Percentiles rank a stretch among this genome's conserved stretches.
phyloP scores from a whole-genome alignment of 2,888 invertebrate genomes.

The Coremacera marginata region DNA sequence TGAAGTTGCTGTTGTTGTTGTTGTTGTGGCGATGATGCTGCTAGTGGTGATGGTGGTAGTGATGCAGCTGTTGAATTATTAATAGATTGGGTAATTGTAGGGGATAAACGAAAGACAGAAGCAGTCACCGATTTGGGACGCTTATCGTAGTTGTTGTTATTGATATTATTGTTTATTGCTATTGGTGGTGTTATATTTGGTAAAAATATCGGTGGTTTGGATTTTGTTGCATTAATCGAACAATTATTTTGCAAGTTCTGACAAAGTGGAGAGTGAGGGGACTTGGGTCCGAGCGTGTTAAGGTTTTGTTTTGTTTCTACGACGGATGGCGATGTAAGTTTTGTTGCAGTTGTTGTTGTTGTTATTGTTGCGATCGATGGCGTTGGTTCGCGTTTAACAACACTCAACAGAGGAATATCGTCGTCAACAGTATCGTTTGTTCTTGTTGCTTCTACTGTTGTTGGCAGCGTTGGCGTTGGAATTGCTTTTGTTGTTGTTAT shows the following conservation, averaged over 20 bases:
- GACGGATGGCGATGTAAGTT: slow-evolving; percentile 33
- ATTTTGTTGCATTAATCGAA: slow-evolving; percentile 34
- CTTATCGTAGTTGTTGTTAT: slow-evolving; percentile 41
- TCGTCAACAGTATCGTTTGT: slow-evolving; percentile 34
- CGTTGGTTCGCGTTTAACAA: slow-evolving; percentile 45
- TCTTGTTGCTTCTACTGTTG: slow-evolving; percentile 43
- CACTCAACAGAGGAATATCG: neutral
- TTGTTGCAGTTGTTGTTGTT: slow-evolving; percentile 32
- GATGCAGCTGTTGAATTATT: neutral
- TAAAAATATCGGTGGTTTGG: neutral
- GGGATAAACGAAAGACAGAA: slow-evolving; percentile 60
- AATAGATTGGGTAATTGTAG: neutral
- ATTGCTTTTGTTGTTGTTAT: slow-evolving; percentile 5
- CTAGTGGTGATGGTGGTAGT: neutral
- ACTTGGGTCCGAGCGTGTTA: neutral
- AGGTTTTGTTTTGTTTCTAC: slow-evolving; percentile 22
- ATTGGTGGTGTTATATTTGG: slow-evolving; percentile 27
- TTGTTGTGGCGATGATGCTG: slow-evolving; percentile 30
- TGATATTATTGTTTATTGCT: slow-evolving; percentile 28
- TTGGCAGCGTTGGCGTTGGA: slow-evolving; percentile 38
- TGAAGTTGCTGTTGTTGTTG: slow-evolving; percentile 18
- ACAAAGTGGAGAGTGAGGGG: slow-evolving; percentile 48
- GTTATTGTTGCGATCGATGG: slow-evolving; percentile 31
- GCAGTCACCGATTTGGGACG: slow-evolving; percentile 68
- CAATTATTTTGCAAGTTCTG: slow-evolving; percentile 50